Evolutionary conservation across 2,113 vertebrate genomes (phyloP).

Genomic region (Chloropsis cyanopogon): DNA sequence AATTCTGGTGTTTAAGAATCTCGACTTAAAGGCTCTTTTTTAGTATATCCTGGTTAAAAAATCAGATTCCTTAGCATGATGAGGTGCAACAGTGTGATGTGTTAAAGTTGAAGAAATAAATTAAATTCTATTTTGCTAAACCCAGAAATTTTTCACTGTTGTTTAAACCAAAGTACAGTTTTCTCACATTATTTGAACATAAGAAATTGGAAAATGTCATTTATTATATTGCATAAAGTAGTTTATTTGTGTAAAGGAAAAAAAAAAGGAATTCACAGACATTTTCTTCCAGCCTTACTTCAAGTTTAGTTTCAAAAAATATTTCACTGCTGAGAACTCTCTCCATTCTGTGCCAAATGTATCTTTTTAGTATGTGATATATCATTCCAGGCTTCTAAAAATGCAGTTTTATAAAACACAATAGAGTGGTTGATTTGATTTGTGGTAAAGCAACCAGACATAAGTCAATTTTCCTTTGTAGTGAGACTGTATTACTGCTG

Average conservation of each 20-base stretch:
- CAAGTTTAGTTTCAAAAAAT: background rate
- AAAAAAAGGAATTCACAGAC: background rate
- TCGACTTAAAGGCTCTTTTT: background rate
- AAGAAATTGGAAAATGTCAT: background rate
- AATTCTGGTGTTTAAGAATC: background rate
- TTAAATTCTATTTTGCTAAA: background rate
- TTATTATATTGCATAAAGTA: background rate
- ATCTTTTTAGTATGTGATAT: background rate
- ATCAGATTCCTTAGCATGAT: background rate
- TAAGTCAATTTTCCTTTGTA: background rate
- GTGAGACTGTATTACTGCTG: background rate
- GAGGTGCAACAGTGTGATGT: background rate
- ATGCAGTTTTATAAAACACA: background rate
- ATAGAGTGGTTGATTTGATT: background rate
- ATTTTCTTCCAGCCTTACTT: background rate
- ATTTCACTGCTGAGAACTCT: background rate
- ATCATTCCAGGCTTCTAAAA: constrained; percentile 4
- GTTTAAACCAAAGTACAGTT: background rate
- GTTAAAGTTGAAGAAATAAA: background rate
- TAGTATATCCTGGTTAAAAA: background rate
- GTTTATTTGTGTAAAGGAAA: background rate
- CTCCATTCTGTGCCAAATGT: background rate
- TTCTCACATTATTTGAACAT: background rate
- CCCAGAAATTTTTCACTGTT: background rate
- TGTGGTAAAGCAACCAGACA: background rate